Evolutionary conservation across 1,140 invertebrate genomes (phyloP).

Genomic region (Aphaenogaster ashmeadi): DNA sequence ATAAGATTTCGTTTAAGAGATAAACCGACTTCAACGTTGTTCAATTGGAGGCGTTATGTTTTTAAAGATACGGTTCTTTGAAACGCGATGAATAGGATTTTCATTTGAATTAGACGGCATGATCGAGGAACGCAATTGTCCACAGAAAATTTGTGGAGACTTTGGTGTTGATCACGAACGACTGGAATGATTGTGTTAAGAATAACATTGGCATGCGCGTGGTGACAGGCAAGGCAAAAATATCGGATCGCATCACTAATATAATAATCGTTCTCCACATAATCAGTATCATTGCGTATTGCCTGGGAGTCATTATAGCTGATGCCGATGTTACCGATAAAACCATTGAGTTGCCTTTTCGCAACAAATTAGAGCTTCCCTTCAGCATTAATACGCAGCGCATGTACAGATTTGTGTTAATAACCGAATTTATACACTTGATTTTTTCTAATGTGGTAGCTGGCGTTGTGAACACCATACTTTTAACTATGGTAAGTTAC

Average conservation of each 20-base stretch:
- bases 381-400: background rate
- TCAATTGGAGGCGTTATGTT: background rate
- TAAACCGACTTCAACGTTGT: background rate
- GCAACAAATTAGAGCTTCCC: background rate
- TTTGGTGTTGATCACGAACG: slow-evolving; percentile 32
- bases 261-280: background rate
- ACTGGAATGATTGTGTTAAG: slow-evolving; percentile 31
- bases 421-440: background rate
- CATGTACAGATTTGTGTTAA: slow-evolving; percentile 24
- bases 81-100: slow-evolving; percentile 4
- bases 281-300: background rate
- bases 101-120: background rate
- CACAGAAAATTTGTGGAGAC: slow-evolving; percentile 45
- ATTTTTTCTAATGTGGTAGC: background rate
- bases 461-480: background rate
- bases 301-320: background rate
- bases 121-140: slow-evolving; percentile 33
- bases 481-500: slow-evolving; percentile 7
- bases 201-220: background rate
- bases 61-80: background rate
- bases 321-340: slow-evolving; percentile 1
- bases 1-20: background rate
- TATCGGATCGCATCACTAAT: slow-evolving; percentile 10
- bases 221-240: slow-evolving; percentile 12
- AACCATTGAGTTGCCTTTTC: background rate